A percentile compares a stretch with the other conserved stretches of the same genome.
These are phyloP conservation scores for Drosophila prostipennis DNA, from an alignment of 2,888 invertebrate species.

Conservation along the genomic window DNA sequence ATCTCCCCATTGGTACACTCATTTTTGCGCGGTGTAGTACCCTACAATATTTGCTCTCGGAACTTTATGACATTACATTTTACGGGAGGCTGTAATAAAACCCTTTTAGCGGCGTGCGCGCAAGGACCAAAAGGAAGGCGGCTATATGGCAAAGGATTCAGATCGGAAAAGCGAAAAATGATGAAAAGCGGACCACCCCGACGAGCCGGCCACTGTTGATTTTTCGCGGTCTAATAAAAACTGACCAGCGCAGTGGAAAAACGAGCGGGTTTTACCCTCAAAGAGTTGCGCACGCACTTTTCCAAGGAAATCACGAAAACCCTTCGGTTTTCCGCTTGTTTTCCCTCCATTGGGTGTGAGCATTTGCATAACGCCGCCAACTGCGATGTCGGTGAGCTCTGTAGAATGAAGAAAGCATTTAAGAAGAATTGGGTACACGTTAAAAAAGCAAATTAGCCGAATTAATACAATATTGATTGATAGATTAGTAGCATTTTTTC, in stretches of 20 bases:
- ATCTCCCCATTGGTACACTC: not conserved
- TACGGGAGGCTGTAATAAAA: constrained; percentile 58
- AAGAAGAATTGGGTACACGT: not conserved
- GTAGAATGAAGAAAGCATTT: not conserved
- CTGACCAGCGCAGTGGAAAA: constrained; percentile 43
- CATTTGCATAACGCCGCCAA: constrained; percentile 66
- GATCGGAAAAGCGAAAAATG: constrained; percentile 10
- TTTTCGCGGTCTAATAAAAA: constrained; percentile 77
- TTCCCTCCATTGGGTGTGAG: constrained; percentile 60
- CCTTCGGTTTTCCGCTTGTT: constrained; percentile 51
- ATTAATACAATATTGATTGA: too few species aligned
- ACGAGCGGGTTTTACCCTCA: constrained; percentile 47
- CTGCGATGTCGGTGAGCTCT: constrained; percentile 13
- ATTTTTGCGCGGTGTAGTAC: constrained; percentile 1
- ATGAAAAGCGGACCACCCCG: constrained; percentile 57
- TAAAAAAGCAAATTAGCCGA: not conserved
- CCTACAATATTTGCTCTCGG: constrained; percentile 22
- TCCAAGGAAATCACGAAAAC: constrained; percentile 67
- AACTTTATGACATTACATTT: constrained; percentile 68
- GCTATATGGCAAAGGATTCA: constrained; percentile 11
- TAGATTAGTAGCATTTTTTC: too few species aligned
- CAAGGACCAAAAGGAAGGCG: constrained; percentile 36
- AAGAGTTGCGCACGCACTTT: constrained; percentile 66
- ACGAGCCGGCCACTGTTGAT: constrained; percentile 69
- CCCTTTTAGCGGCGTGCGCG: constrained; percentile 64